Evolutionary conservation across 2,113 vertebrate genomes (phyloP), one percentile per base, ranked within the genome.

Genomic region (Malurus melanocephalus): DNA sequence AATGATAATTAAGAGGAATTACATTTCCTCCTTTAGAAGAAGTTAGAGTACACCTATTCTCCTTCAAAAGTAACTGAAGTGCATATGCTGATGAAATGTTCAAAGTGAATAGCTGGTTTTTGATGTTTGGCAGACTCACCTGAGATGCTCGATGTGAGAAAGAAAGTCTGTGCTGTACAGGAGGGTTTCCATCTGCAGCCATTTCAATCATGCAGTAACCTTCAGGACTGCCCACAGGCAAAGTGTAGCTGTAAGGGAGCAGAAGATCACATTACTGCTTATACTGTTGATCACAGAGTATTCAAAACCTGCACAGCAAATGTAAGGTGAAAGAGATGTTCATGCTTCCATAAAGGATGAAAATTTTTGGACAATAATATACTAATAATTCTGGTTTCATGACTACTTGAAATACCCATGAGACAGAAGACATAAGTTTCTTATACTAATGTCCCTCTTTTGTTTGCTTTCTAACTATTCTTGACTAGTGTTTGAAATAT

Each of bases 181-280:
- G 95, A 56, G 96, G 89, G 90, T 96, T 96, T 96, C 98, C 96
- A 93, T 96, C 95, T 73, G 91, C 95, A 85, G 95, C 93, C 92
- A 98, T 97, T 98, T 98, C 97, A 97, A 98, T 97, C 96, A 97
- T 85, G 92, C 98, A 99, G 40, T 93, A 91, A 68, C 96, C 94
- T 88, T 90, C 94, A 79, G 96, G 92, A 95, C 85, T 97, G 92
- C 91, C 94, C 89, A 87, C 91, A 79, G 98, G 97, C 75, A 98
- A 90, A 80, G 89, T 75, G 86, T 98, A 99, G 96, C 98, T 98
- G 94, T 67, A 96, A 97, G 91, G 90, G 95, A 97, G 94, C 40
- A 93, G 68, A 96, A 95, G 80, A 95, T 68, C 62, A 86, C 66
- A 67, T 94, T 95, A 96, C 68, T 93, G 68, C 90, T 93, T 96